Evolutionary conservation across 2,888 invertebrate species (phyloP).

Genomic region (Tyria jacobaeae): DNA sequence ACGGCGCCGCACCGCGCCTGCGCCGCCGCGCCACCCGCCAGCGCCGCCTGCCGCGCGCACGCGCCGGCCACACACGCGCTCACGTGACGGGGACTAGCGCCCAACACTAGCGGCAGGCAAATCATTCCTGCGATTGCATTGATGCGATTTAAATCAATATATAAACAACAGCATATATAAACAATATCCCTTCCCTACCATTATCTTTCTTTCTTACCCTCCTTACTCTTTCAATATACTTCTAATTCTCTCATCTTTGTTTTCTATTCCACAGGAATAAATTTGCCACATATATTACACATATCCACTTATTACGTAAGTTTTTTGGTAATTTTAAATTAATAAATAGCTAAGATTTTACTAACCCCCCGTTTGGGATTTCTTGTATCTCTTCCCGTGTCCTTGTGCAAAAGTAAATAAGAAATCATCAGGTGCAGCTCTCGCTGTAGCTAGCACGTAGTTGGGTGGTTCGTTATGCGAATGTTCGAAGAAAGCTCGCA

Average conservation of each 20-base stretch:
- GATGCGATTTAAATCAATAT: too few species aligned
- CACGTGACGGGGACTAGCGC: constrained; percentile 76
- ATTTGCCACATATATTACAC: too few species aligned
- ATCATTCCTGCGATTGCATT: constrained; percentile 87
- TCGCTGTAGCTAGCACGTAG: constrained; percentile 87
- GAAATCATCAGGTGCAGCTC: constrained; percentile 87
- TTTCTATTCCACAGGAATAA: too few species aligned
- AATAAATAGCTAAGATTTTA: constrained; percentile 20
- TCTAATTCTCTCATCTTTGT: too few species aligned
- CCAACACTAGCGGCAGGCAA: constrained; percentile 88
- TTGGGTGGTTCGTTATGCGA: constrained; percentile 84
- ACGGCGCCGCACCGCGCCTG: constrained; percentile 85
- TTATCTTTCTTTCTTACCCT: too few species aligned
- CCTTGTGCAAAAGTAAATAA: constrained; percentile 83
- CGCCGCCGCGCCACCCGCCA: constrained; percentile 83
- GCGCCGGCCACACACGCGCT: constrained; percentile 68
- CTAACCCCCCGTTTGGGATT: constrained; percentile 84
- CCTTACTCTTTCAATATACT: too few species aligned
- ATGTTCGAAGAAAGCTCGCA: constrained; percentile 88
- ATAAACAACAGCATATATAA: too few species aligned
- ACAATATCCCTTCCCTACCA: too few species aligned
- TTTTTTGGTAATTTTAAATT: too few species aligned
- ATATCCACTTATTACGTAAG: too few species aligned
- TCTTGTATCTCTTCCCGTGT: constrained; percentile 79
- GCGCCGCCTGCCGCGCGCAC: constrained; percentile 80